Conservation (phyloP, 2,888 invertebrate species). For the Temnothorax rugatulus region DNA sequence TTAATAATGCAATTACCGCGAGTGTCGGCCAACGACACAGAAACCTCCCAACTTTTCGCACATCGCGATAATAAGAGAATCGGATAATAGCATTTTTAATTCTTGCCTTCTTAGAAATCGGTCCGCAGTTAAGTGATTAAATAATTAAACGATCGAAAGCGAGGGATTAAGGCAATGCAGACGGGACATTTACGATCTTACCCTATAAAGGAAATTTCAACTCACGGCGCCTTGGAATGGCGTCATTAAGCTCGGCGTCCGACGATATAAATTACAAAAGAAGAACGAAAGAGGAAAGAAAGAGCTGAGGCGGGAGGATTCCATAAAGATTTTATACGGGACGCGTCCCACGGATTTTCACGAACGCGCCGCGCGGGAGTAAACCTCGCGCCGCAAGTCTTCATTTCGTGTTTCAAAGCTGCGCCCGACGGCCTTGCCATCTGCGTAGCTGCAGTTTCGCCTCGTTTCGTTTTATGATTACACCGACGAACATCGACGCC, state of each 20-base stretch:
- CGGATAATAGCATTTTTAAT: slow-evolving; percentile 24
- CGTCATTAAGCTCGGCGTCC: slow-evolving; percentile 17
- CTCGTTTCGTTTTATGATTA: slow-evolving; percentile 46
- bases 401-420: slow-evolving; percentile 63
- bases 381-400: slow-evolving; percentile 54
- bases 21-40: not conserved
- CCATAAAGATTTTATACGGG: slow-evolving; percentile 35
- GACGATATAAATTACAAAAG: slow-evolving; percentile 41
- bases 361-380: slow-evolving; percentile 41
- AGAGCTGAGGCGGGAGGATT: not conserved
- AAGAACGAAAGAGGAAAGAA: not conserved
- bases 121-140: slow-evolving; percentile 10
- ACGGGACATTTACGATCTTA: not conserved
- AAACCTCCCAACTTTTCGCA: not conserved
- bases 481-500: not conserved
- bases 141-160: slow-evolving; percentile 23
- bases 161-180: not conserved
- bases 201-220: slow-evolving; percentile 15
- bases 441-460: not conserved
- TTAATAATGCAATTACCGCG: slow-evolving; percentile 45
- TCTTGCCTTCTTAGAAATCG: not conserved
- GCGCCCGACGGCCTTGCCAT: not conserved
- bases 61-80: not conserved
- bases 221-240: slow-evolving; percentile 8
- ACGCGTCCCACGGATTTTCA: slow-evolving; percentile 56